Evolutionary conservation across 2,888 invertebrate species (phyloP).

Genomic region (Chironomus riparius): DNA sequence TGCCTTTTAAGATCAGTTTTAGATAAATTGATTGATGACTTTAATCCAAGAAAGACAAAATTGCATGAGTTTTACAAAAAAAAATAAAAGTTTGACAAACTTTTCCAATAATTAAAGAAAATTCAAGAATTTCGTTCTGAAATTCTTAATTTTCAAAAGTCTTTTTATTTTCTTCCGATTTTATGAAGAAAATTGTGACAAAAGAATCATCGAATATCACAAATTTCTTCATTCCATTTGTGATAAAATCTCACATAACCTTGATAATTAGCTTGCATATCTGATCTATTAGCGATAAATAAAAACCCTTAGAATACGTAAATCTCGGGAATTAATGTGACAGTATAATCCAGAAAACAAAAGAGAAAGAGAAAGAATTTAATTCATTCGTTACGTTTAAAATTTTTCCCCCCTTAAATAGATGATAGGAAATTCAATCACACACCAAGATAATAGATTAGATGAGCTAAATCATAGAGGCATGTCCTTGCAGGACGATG

Average conservation of each 20-base stretch:
- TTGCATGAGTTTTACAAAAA: not conserved
- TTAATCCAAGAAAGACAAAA: no score
- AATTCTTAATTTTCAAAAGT: no score
- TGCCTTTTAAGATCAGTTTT: no score
- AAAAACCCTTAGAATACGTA: not conserved
- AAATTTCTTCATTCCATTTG: not conserved
- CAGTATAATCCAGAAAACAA: not conserved
- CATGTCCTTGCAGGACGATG: constrained; percentile 62
- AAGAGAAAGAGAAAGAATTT: not conserved
- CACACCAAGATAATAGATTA: constrained; percentile 65
- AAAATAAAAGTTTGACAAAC: not conserved
- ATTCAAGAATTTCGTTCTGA: no score
- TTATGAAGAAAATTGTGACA: no score
- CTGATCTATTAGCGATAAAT: constrained; percentile 17
- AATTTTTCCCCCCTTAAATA: constrained; percentile 30
- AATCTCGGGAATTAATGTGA: not conserved
- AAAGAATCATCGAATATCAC: no score
- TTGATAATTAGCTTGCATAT: not conserved
- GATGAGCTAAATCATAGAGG: constrained; percentile 67
- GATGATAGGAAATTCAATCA: constrained; percentile 66
- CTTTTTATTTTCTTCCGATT: not conserved
- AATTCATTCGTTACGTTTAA: not conserved
- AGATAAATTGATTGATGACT: no score
- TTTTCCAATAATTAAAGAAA: no score
- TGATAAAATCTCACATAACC: not conserved